Base-by-base conservation (phyloP, 2,888 invertebrate species). In the Rhingia campestris region DNA sequence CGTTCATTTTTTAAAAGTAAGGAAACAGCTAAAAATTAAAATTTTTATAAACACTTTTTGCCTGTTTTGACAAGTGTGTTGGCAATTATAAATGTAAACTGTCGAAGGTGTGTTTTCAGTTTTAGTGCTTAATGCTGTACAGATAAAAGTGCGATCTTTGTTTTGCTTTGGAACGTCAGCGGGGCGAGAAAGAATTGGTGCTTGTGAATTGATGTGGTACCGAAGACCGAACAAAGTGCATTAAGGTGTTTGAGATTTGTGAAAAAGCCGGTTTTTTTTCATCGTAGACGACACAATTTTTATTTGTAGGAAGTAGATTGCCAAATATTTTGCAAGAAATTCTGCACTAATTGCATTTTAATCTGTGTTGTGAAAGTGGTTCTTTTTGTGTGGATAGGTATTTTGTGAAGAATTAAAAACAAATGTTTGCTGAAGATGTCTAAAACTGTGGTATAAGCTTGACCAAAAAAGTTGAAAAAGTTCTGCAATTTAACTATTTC, bases 251-350 rank as follows among this genome's bases (percentile, higher is more conserved):
- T 43, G 41, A 45, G 67, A 37, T 69, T 45, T 12, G 69, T 35
- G 43, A 43, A 35, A 51, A 72, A 61, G 51, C 72, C 51, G 72
- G 51, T 72, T 72, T n/a, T 12, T 47, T 47, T 37, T 9, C 67
- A 45, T 32, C 4, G 32, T 39, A 32, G 51, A 39, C 12, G 64
- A 32, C 41, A 45, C 37, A 32, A 39, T 61, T 49, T 9, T 1
- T 6, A 41, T 41, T 9, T 41, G 37, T 9, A 30, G 47, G 61
- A 61, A 41, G 51, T 32, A 22, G 35, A 51, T 41, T 59, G 70
- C 41, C 39, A 51, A 70, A 53, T 43, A 32, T 63, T 53, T 35
- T 22, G 49, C 45, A 7, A 47, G 10, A 45, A 56, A 47, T 37
- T 47, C 37, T 56, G 22, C 7, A 14, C 30, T 47, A 37, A 56